Evolutionary conservation across 1,140 invertebrate genomes (phyloP).

Genomic region (Neelides sp.): DNA sequence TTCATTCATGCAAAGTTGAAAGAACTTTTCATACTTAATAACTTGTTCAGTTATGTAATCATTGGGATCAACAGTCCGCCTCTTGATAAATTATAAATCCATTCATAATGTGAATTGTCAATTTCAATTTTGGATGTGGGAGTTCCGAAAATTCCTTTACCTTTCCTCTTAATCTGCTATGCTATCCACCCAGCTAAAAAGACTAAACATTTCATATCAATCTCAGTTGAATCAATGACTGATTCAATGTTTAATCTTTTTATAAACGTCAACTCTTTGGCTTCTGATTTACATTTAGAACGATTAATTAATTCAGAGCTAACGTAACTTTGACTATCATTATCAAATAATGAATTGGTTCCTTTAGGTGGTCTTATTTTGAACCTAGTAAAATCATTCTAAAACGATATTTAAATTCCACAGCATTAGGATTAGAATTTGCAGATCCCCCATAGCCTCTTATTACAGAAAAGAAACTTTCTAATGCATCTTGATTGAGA

Average conservation of each 20-base stretch:
- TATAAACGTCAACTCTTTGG: no score
- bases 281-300: no score
- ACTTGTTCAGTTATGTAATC: neutral
- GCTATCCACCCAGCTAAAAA: neutral
- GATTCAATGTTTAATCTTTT: no score
- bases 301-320: no score
- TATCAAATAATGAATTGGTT: neutral
- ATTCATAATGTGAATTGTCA: neutral
- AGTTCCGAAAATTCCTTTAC: conserved; percentile 1
- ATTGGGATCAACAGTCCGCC: conserved; percentile 4
- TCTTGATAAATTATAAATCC: conserved; percentile 1
- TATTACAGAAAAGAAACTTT: neutral
- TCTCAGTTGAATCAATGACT: no score
- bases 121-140: neutral
- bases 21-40: neutral
- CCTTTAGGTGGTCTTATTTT: neutral
- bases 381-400: no score
- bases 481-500: neutral
- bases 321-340: no score
- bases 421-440: neutral
- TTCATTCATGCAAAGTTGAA: neutral
- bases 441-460: neutral
- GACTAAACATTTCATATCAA: neutral
- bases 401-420: no score
- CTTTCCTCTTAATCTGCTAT: neutral